Evolutionary conservation across 1,140 invertebrate species (phyloP).

Genomic region (Philotrypesis tridentata): DNA sequence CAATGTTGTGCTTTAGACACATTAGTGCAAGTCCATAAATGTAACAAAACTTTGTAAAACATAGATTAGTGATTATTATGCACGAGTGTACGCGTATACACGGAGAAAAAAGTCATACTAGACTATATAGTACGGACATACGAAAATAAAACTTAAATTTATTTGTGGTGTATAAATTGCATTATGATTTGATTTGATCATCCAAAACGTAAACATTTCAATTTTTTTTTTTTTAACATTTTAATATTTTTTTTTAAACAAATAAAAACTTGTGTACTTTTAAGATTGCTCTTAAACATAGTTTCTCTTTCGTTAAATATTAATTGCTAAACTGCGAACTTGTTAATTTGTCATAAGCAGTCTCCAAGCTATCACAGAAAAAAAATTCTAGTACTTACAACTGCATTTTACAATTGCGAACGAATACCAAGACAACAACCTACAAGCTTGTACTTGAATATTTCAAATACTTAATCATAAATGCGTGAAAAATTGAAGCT

Average conservation of each 20-base stretch:
- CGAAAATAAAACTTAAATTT: not conserved
- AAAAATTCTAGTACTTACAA: not conserved
- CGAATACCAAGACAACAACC: not conserved
- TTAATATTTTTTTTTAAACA: too few species aligned
- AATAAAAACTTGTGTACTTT: too few species aligned
- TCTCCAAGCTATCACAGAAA: not conserved
- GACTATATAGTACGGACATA: not conserved
- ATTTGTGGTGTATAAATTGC: not conserved
- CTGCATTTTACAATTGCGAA: not conserved
- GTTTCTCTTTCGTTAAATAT: not conserved
- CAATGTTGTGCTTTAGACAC: slow-evolving; percentile 39
- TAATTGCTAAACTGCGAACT: not conserved
- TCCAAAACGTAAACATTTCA: too few species aligned
- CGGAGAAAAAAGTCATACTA: slow-evolving; percentile 34
- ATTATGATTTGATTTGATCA: not conserved
- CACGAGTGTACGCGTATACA: slow-evolving; percentile 2
- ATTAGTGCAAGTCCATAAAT: slow-evolving; percentile 9
- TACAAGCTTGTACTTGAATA: not conserved
- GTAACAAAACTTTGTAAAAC: slow-evolving; percentile 39
- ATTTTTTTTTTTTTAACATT: too few species aligned
- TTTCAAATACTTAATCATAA: not conserved
- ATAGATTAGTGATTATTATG: slow-evolving; percentile 30
- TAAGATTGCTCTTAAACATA: too few species aligned
- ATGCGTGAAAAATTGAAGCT: not conserved
- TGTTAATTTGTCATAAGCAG: not conserved